Conservation (phyloP, 1,140 invertebrate genomes). For the Dendrolimus punctatus region DNA sequence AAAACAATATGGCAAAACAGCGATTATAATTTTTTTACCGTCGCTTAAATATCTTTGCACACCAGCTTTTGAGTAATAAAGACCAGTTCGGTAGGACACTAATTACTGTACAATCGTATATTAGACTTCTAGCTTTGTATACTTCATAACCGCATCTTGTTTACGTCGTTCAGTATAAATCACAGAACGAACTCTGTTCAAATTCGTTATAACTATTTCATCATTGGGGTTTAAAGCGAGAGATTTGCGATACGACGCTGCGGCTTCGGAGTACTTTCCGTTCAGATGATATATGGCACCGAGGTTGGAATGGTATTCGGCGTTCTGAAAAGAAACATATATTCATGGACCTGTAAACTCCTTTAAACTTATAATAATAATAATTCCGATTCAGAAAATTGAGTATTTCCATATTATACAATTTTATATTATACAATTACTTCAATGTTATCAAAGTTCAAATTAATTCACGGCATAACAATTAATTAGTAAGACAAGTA, state of each 20-base stretch:
- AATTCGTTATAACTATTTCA: slow-evolving; percentile 88
- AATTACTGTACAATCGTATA: no score
- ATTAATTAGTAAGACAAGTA: no score
- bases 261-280: slow-evolving; percentile 90
- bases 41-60: no score
- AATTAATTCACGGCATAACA: no score
- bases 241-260: slow-evolving; percentile 86
- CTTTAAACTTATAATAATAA: background rate
- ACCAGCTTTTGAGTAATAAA: no score
- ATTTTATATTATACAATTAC: no score
- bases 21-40: no score
- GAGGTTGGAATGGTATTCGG: slow-evolving; percentile 92
- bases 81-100: no score
- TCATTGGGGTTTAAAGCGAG: slow-evolving; percentile 88
- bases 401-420: no score
- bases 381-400: background rate
- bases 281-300: slow-evolving; percentile 95
- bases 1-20: no score
- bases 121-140: no score
- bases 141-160: slow-evolving; percentile 16
- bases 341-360: slow-evolving; percentile 1
- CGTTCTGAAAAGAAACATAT: slow-evolving; percentile 77
- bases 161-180: slow-evolving; percentile 57
- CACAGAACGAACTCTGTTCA: slow-evolving; percentile 80
- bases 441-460: no score